These are phyloP conservation scores for Diarsia brunnea DNA, from an alignment of 2,888 invertebrate species.

Conservation along the genomic window DNA sequence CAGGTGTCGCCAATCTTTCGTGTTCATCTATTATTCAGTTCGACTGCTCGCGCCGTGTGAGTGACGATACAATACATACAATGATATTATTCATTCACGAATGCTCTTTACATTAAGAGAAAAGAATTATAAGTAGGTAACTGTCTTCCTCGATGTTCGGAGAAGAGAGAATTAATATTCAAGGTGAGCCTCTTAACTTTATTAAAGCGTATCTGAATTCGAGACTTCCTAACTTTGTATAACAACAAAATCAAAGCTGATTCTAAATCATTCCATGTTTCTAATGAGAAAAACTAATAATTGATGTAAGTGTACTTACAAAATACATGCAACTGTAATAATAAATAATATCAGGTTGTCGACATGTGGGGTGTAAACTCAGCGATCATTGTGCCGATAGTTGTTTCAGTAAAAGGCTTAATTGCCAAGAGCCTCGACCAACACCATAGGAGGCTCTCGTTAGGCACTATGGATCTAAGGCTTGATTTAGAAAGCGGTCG, in stretches of 20 bases:
- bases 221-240: background rate
- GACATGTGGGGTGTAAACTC: no score
- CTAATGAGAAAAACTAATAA: background rate
- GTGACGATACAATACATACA: conserved; percentile 43
- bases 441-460: no score
- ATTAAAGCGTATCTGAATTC: background rate
- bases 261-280: background rate
- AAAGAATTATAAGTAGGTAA: conserved; percentile 31
- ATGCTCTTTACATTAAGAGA: conserved; percentile 33
- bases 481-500: no score
- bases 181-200: conserved; percentile 17
- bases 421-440: no score
- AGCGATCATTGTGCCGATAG: no score
- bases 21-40: conserved; percentile 50
- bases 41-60: conserved; percentile 16
- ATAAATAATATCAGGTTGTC: no score
- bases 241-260: background rate
- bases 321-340: background rate
- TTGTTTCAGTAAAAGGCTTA: no score
- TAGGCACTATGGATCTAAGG: no score
- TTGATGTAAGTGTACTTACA: background rate
- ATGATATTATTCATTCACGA: conserved; percentile 41
- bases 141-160: conserved; percentile 1
- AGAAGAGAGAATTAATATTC: conserved; percentile 12
- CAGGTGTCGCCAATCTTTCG: conserved; percentile 42